Evolutionary conservation across 2,797 vertebrate genomes (phyloP), one percentile per base, ranked within the genome.

Genomic region (Rhadinocentrus ornatus): DNA sequence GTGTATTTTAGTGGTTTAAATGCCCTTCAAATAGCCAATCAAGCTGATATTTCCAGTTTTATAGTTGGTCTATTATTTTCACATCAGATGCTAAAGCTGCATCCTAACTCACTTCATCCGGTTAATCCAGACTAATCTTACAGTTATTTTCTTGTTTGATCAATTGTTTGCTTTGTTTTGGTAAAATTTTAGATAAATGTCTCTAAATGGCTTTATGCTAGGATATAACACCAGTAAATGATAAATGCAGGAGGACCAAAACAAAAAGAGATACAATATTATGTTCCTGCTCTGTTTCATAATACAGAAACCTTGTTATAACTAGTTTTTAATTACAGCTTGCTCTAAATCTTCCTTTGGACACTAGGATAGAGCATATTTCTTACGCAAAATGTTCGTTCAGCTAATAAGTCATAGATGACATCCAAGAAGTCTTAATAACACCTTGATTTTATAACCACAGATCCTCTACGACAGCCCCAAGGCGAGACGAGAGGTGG

Each of bases 401-500:
- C 20, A 48, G 46, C 46, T 8, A 10, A n/a, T 52, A 13, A 24
- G 13, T 24, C 6, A 12, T 50, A 50, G 22, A 48, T 48, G 10
- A 52, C 22, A 1, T 13, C 4, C 15, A 52, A 24, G 2, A 11
- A 52, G 48, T 24, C 22, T 6, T 26, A 26, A 13, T 26, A 1
- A 24, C 3, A 24, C 22, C 12, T 11, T 52, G 12, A 26, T 52
- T n/a, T 4, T 63, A n/a, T 22, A 32, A 53, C 12, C 35, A 55
- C 93, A 99, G 98, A 97, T 99, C 77, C 94, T 99, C 53, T 97
- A 97, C 0, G 97, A 99, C 87, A 96, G 92, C 79, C 97, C 97
- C 54, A 99, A 99, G 91, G 96, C 98, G 1, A 96, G 97, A 27
- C 94, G 97, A 75, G 98, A 99, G 59, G 96, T 99, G 54, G 98